These are phyloP conservation scores for Chymomyza amoena DNA, from an alignment of 2,888 invertebrate species.

Conservation along the genomic window DNA sequence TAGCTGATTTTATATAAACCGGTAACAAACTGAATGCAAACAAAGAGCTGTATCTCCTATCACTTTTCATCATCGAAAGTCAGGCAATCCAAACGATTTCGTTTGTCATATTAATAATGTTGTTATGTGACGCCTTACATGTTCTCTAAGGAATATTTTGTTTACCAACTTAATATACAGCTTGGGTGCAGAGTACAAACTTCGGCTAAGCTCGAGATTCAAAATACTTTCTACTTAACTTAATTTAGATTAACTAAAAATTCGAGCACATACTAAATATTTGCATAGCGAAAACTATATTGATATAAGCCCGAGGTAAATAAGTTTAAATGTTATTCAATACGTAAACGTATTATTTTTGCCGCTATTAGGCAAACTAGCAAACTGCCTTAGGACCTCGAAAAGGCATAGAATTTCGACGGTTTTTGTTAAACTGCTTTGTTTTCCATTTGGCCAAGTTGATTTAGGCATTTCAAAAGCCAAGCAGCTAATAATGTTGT, in stretches of 20 bases:
- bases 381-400: constrained; percentile 26
- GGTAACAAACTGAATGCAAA: no score
- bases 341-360: constrained; percentile 25
- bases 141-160: no score
- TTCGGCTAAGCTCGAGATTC: no score
- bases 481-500: constrained; percentile 7
- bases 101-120: no score
- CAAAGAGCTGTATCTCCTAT: no score
- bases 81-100: no score
- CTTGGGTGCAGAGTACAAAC: no score
- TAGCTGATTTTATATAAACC: no score
- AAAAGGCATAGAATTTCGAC: background rate
- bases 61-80: no score
- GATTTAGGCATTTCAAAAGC: constrained; percentile 18
- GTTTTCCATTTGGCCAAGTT: background rate
- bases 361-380: constrained; percentile 45
- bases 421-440: background rate
- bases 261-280: background rate
- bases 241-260: background rate
- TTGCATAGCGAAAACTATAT: constrained; percentile 15
- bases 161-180: no score
- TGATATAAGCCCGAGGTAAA: background rate
- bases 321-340: constrained; percentile 32
- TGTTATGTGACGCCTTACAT: no score
- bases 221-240: background rate